Evolutionary conservation across 2,888 invertebrate genomes (phyloP).

Genomic region (Callosobruchus maculatus): DNA sequence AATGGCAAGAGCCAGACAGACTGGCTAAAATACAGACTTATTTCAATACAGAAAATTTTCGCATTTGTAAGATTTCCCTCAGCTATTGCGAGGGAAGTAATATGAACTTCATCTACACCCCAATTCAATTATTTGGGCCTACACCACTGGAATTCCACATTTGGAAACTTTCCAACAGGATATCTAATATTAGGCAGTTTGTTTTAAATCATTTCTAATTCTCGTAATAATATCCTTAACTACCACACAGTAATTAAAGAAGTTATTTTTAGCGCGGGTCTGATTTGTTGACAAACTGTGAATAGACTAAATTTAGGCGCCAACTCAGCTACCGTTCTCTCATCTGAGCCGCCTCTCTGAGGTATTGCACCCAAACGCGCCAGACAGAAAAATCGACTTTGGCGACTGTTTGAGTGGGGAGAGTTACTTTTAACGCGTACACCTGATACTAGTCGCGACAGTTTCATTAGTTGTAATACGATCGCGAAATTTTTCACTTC

Average conservation of each 20-base stretch:
- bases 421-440: background rate
- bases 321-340: background rate
- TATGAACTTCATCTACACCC: background rate
- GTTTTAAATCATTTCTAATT: constrained; percentile 43
- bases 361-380: background rate
- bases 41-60: no score
- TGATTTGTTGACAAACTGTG: constrained; percentile 14
- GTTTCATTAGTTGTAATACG: background rate
- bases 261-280: constrained; percentile 24
- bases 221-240: constrained; percentile 35
- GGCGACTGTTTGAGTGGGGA: background rate
- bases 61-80: no score
- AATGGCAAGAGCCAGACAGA: no score
- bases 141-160: constrained; percentile 13
- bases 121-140: background rate
- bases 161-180: constrained; percentile 46
- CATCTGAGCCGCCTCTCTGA: background rate
- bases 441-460: background rate
- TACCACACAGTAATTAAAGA: constrained; percentile 23
- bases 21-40: no score
- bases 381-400: background rate
- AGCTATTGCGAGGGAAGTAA: no score
- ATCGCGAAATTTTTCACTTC: no score
- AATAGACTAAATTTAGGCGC: background rate
- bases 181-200: constrained; percentile 47